Base-by-base conservation (phyloP, 92 coral and sea anemone genomes). In the Ricordea florida region DNA sequence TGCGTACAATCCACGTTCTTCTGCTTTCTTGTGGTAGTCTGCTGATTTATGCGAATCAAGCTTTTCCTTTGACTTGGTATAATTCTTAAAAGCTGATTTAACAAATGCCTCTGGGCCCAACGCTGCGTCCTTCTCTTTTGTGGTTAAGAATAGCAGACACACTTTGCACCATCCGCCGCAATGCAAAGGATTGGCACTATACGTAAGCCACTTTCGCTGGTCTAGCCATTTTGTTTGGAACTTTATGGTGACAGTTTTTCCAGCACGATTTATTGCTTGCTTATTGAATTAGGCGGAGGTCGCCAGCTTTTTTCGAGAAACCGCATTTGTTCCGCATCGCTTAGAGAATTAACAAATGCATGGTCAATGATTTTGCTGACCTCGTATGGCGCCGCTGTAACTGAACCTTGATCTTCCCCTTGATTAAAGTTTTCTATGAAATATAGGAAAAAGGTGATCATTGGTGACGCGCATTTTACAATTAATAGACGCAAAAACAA, bases 161-260 rank as follows among this genome's bases (percentile, higher is more conserved):
- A 68, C 78, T 68, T 10, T 41, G 70, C 70, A 79, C 85, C 78
- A 68, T 68, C 71, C 85, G 24, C 78, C 78, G 58, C 71, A 68
- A 69, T 69, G 85, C 40, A 32, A 32, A 58, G 78, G 85, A 58
- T 69, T 69, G 64, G 79, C 72, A 79, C 79, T 79, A 69, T 69
- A 79, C 29, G 85, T 72, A 58, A 69, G 85, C 79, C 85, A 79
- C 11, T 78, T 78, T 66, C 43, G 74, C 74, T 61, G 82, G 74
- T 62, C 74, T 62, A 76, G 84, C 84, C 85, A 79, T 79, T 79
- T 79, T 69, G 78, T 79, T 79, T 79, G 85, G 78, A 81, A 81
- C 73, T 80, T 44, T 62, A 74, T 81, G 86, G 78, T 79, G 78
- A 62, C 63, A 79, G 64, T 79, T 78, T 57, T 79, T 79, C 85